Percentiles rank a stretch among this genome's conserved stretches.
phyloP scores from a whole-genome alignment of 2,888 invertebrate species.

The Ennomos quercinarius region DNA sequence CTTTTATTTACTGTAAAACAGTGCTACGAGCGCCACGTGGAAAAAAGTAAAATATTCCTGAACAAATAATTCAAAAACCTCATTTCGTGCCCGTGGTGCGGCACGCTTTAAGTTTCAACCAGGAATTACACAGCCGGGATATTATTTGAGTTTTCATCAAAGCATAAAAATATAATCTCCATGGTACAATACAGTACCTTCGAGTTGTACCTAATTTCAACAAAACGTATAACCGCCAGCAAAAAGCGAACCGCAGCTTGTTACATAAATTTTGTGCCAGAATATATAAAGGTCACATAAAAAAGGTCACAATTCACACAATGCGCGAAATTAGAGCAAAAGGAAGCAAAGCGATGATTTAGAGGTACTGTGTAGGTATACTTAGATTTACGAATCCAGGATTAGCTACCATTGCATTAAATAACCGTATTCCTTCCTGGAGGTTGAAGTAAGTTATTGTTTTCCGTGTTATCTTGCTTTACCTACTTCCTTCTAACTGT shows the following conservation, averaged over 20 bases:
- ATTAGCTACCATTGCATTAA: slow-evolving; percentile 30
- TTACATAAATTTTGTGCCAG: slow-evolving; percentile 48
- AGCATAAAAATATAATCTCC: slow-evolving; percentile 27
- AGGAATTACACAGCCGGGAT: slow-evolving; percentile 10
- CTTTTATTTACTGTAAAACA: not conserved
- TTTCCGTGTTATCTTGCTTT: slow-evolving; percentile 9
- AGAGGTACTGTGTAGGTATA: slow-evolving; percentile 15
- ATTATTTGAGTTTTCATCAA: slow-evolving; percentile 32
- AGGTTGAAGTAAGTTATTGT: slow-evolving; percentile 10
- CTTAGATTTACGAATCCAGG: slow-evolving; percentile 31
- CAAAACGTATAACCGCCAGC: slow-evolving; percentile 26
- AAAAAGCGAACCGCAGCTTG: slow-evolving; percentile 33
- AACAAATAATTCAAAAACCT: slow-evolving; percentile 5
- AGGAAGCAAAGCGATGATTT: slow-evolving; percentile 36
- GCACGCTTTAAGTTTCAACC: slow-evolving; percentile 12
- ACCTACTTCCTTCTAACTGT: too few relatives aligned
- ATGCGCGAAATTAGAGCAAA: slow-evolving; percentile 51
- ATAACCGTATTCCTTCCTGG: slow-evolving; percentile 26
- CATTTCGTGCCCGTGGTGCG: slow-evolving; percentile 2
- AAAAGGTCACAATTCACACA: slow-evolving; percentile 55
- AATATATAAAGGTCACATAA: slow-evolving; percentile 57
- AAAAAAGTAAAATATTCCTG: not conserved
- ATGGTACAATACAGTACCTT: slow-evolving; percentile 11
- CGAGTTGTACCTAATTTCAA: slow-evolving; percentile 24
- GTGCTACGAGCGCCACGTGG: not conserved